Conservation (phyloP, 2,888 invertebrate genomes). For the Latrodectus hesperus region DNA sequence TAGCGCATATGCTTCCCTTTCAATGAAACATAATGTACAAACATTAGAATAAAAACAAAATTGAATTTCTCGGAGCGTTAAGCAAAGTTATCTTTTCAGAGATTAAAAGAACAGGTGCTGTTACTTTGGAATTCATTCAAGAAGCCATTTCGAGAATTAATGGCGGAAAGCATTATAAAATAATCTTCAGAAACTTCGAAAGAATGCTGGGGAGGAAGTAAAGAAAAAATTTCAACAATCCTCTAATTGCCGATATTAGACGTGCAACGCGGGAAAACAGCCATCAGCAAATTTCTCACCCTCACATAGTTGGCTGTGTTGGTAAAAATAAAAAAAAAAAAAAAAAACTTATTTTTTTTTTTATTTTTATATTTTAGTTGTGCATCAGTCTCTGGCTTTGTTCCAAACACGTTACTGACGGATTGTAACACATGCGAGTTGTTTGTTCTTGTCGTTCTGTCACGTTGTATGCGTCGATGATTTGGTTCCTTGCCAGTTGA, state of each 20-base stretch:
- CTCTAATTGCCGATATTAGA: constrained; percentile 27
- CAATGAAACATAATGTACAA: too few species aligned
- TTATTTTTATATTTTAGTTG: neutral
- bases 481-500: neutral
- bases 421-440: neutral
- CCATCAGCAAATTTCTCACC: constrained; percentile 48
- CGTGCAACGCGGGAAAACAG: constrained; percentile 24
- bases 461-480: neutral
- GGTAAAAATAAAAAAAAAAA: too few species aligned
- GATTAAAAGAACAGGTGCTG: constrained; percentile 2
- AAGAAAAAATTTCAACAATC: neutral
- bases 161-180: constrained; percentile 2
- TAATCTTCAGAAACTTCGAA: neutral
- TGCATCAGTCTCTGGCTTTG: neutral
- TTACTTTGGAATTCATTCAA: constrained; percentile 2
- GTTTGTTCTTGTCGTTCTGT: neutral
- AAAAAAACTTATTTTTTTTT: neutral
- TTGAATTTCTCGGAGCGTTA: neutral
- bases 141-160: neutral
- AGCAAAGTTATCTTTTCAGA: neutral
- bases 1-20: too few species aligned
- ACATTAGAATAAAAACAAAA: neutral
- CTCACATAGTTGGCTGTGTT: constrained; percentile 29
- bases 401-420: constrained; percentile 1
- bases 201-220: constrained; percentile 9